Conservation (phyloP, 2,113 vertebrate species). For the Perognathus longimembris region DNA sequence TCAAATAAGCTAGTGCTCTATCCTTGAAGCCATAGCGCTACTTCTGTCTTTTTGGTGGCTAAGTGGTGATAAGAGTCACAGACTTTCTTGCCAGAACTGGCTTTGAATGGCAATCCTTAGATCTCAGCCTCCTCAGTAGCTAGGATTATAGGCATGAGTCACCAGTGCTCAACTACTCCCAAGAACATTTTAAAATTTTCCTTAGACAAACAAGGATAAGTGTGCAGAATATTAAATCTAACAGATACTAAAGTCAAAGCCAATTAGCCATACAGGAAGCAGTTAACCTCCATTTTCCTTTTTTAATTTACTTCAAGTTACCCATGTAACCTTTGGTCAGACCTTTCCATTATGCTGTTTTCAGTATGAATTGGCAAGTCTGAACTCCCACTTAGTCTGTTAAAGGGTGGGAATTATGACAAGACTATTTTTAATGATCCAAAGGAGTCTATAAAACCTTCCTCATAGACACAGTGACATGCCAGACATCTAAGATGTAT, state of each 20-base stretch:
- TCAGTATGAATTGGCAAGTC: conserved; percentile 66
- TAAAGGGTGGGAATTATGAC: conserved; percentile 25
- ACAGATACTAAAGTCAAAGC: neutral
- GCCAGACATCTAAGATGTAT: neutral
- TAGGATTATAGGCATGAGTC: no score
- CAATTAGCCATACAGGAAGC: conserved; percentile 58
- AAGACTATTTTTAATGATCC: conserved; percentile 36
- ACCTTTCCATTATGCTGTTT: conserved; percentile 63
- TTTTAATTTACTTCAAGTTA: conserved; percentile 31
- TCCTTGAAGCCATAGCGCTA: no score
- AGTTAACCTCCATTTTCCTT: conserved; percentile 51
- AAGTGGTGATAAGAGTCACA: no score
- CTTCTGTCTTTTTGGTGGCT: no score
- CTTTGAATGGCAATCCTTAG: no score
- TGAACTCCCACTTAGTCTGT: conserved; percentile 65
- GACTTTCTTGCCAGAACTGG: no score
- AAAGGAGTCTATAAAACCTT: neutral
- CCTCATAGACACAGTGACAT: neutral
- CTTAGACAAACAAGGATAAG: conserved; percentile 18
- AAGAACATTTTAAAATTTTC: conserved; percentile 45
- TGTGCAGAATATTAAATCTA: neutral
- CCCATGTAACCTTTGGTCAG: neutral
- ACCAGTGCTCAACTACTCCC: neutral
- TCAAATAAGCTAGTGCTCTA: no score
- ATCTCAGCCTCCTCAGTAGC: no score